Evolutionary conservation across 1,140 invertebrate genomes (phyloP).

Genomic region (Adoxophyes honmai): DNA sequence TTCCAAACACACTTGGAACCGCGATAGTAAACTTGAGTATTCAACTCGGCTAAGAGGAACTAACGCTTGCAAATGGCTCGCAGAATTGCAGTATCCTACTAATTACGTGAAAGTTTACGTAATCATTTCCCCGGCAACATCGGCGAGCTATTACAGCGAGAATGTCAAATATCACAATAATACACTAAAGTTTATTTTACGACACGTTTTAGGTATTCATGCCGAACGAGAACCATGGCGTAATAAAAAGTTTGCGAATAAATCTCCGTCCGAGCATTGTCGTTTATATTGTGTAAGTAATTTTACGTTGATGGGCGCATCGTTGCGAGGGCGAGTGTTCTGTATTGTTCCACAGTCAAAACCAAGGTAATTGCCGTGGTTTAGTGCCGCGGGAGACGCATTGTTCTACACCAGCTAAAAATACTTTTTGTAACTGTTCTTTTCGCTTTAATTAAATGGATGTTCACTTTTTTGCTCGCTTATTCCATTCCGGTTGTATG

Average conservation of each 20-base stretch:
- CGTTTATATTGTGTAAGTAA: constrained; percentile 14
- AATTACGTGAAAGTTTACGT: neutral
- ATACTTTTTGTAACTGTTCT: neutral
- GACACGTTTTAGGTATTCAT: neutral
- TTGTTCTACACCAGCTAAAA: constrained; percentile 6
- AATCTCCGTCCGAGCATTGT: neutral
- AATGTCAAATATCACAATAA: no score
- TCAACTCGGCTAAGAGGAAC: neutral
- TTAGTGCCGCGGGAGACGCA: constrained; percentile 9
- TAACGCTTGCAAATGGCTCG: neutral
- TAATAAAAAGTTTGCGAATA: constrained; percentile 13
- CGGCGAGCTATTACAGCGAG: no score
- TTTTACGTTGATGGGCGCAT: constrained; percentile 15
- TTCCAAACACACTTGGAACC: neutral
- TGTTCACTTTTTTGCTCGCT: neutral
- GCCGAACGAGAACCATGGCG: neutral
- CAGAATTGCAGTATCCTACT: neutral
- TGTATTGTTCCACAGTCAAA: constrained; percentile 12
- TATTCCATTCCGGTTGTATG: neutral
- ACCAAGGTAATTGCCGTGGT: constrained; percentile 15
- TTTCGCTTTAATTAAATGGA: constrained; percentile 13
- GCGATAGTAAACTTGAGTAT: constrained; percentile 11
- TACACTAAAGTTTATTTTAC: neutral
- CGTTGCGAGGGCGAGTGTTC: constrained; percentile 5
- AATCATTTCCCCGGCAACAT: no score